These are phyloP conservation scores for Peromyscus melanophrys DNA, from an alignment of 2,797 vertebrate genomes.

Conservation along the genomic window DNA sequence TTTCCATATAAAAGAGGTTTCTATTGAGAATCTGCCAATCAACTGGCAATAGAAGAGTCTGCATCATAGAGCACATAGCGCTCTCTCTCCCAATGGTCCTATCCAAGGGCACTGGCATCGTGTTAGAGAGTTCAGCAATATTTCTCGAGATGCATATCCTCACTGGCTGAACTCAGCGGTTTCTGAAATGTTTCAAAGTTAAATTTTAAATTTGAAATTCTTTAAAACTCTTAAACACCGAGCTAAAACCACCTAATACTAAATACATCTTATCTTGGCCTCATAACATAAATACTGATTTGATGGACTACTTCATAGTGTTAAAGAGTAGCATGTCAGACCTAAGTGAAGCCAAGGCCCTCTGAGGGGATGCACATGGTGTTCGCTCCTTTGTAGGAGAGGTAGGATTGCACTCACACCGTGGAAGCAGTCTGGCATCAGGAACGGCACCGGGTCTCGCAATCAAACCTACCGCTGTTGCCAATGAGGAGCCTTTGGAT, in stretches of 20 bases:
- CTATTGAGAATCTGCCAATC: background rate
- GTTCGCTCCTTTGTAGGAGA: background rate
- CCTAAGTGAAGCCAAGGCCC: background rate
- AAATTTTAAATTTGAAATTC: background rate
- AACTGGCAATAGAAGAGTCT: background rate
- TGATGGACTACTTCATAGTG: background rate
- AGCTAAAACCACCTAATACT: background rate
- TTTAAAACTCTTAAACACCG: background rate
- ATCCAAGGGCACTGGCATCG: background rate
- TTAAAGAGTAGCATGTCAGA: background rate
- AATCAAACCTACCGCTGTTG: background rate
- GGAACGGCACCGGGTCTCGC: background rate
- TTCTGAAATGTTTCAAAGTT: slow-evolving; percentile 21
- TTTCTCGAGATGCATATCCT: background rate
- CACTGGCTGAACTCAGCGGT: background rate
- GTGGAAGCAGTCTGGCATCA: background rate
- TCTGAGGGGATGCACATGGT: background rate
- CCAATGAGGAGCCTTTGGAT: background rate
- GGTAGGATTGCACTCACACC: background rate
- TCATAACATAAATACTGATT: slow-evolving; percentile 1
- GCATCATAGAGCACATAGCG: background rate
- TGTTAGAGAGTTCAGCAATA: background rate
- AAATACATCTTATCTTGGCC: background rate
- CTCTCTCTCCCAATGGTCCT: background rate
- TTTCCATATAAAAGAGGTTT: background rate